These are phyloP conservation scores for Polypterus bichir DNA, from an alignment of 2,113 vertebrate species.

Conservation along the genomic window DNA sequence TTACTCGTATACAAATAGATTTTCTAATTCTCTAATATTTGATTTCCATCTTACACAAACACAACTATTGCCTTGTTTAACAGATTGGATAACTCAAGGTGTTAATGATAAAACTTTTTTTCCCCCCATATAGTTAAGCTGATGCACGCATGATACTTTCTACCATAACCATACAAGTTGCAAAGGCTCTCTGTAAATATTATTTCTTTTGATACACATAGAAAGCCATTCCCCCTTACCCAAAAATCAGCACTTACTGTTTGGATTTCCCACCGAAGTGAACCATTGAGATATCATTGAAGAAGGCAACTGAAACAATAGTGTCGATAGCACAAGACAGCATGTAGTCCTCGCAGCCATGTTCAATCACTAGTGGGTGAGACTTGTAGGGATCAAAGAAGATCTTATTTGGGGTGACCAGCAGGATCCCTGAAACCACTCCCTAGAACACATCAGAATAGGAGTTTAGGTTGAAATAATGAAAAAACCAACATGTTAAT, in stretches of 20 bases:
- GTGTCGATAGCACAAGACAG: constrained; percentile 50
- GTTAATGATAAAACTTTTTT: too few species aligned
- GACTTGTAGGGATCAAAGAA: constrained; percentile 63
- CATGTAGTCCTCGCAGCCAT: constrained; percentile 59
- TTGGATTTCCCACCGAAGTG: constrained; percentile 40
- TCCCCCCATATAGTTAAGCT: too few species aligned
- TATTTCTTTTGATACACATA: too few species aligned
- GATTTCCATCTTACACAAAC: too few species aligned
- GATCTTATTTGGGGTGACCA: constrained; percentile 56
- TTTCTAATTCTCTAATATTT: too few species aligned
- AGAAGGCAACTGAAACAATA: constrained; percentile 47
- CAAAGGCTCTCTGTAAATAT: neutral
- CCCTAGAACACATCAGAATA: constrained; percentile 31
- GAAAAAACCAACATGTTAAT: too few species aligned
- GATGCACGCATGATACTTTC: neutral
- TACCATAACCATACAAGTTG: neutral
- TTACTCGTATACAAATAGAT: too few species aligned
- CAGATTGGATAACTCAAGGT: too few species aligned
- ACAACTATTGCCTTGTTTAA: too few species aligned
- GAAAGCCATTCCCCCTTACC: neutral
- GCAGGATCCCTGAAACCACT: constrained; percentile 53
- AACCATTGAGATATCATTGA: constrained; percentile 49
- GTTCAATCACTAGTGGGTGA: constrained; percentile 51
- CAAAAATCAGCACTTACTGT: constrained; percentile 36
- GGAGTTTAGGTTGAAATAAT: too few species aligned